A percentile compares a stretch with the other conserved stretches of the same genome.
phyloP scores from a whole-genome alignment of 2,797 vertebrate genomes.

The Halcyon chelicuti region DNA sequence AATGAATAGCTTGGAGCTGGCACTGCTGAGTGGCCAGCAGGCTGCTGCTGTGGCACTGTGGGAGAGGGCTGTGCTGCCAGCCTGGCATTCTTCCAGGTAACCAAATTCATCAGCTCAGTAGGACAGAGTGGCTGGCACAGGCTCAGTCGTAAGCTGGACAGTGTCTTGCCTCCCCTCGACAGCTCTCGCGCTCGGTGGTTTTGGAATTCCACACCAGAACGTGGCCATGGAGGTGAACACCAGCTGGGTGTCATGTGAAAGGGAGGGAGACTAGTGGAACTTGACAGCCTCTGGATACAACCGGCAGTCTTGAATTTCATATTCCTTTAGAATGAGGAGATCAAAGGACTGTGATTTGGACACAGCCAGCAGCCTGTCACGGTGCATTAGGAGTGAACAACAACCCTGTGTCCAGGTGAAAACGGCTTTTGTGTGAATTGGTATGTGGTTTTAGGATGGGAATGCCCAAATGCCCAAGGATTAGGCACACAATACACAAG shows the following conservation, averaged over 20 bases:
- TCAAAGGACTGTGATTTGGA: conserved; percentile 12
- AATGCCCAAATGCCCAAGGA: conserved; percentile 4
- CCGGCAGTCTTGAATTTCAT: neutral
- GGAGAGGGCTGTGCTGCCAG: neutral
- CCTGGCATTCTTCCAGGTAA: neutral
- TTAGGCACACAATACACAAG: neutral
- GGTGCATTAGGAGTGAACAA: conserved; percentile 33
- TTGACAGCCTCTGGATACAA: neutral
- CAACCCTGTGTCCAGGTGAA: conserved; percentile 19
- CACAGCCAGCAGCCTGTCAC: neutral
- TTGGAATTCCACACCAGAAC: neutral
- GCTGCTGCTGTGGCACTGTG: neutral
- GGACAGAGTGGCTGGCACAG: neutral
- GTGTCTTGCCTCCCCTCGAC: neutral
- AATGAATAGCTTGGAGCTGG: neutral
- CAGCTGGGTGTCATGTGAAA: conserved; percentile 29
- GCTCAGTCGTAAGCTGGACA: neutral
- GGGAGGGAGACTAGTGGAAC: neutral
- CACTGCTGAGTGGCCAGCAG: neutral
- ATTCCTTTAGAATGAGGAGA: conserved; percentile 8
- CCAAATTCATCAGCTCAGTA: neutral
- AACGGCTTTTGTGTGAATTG: neutral
- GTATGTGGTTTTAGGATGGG: conserved; percentile 4
- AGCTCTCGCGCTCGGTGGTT: rapidly evolving
- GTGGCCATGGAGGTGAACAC: conserved; percentile 9